Evolutionary conservation across 2,797 vertebrate genomes (phyloP).

Genomic region (Graptemys geographica): DNA sequence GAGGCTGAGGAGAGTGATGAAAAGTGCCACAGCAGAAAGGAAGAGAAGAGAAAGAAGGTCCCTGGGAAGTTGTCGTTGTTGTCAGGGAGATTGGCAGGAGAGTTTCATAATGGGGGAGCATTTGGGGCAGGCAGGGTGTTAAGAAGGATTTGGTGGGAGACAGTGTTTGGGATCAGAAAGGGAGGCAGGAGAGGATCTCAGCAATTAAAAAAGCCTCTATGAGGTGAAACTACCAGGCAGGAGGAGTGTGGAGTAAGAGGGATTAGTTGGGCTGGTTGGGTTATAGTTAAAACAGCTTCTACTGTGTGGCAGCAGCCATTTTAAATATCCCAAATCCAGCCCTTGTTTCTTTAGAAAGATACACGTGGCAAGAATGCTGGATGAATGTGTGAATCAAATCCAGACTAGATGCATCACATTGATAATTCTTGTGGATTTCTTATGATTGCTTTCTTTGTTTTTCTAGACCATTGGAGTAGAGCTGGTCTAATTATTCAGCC

Average conservation of each 20-base stretch:
- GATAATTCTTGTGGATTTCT: background rate
- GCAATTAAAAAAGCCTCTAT: background rate
- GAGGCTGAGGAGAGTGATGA: background rate
- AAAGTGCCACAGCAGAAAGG: background rate
- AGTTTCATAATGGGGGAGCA: background rate
- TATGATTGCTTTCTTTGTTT: background rate
- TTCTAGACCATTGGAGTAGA: background rate
- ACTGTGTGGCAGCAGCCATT: background rate
- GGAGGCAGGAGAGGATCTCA: background rate
- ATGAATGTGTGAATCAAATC: background rate
- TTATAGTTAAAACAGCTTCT: background rate
- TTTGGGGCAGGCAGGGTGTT: background rate
- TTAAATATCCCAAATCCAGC: background rate
- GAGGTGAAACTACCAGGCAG: background rate
- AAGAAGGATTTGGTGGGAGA: background rate
- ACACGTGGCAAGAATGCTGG: background rate
- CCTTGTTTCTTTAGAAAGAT: background rate
- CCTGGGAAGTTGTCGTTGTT: background rate
- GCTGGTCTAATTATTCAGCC: background rate
- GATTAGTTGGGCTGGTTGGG: background rate
- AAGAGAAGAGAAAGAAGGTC: background rate
- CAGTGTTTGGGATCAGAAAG: background rate
- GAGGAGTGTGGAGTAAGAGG: background rate
- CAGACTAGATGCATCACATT: background rate
- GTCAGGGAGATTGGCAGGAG: background rate